Evolutionary conservation across 1,140 invertebrate species (phyloP).

Genomic region (Drosophila kanapiae): DNA sequence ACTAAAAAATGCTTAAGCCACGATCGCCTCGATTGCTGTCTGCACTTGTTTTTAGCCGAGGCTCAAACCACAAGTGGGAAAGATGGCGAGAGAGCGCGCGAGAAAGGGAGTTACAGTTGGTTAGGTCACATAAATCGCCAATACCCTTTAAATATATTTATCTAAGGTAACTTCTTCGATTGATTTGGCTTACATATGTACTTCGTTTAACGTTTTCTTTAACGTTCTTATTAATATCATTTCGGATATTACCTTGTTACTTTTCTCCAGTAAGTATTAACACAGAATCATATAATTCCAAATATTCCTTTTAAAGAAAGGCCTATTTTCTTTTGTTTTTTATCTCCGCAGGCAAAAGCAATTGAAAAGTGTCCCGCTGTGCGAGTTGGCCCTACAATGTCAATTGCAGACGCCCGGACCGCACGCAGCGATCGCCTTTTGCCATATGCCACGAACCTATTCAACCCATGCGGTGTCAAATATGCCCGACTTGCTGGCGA

Average conservation of each 20-base stretch:
- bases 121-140: background rate
- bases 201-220: no score
- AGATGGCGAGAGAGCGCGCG: background rate
- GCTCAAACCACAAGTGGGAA: background rate
- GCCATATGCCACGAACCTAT: slow-evolving; percentile 18
- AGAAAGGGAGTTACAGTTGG: background rate
- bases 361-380: slow-evolving; percentile 26
- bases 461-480: slow-evolving; percentile 12
- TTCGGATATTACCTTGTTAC: background rate
- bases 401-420: slow-evolving; percentile 26
- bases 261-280: background rate
- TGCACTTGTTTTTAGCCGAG: background rate
- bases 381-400: slow-evolving; percentile 24
- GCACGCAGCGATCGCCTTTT: slow-evolving; percentile 23
- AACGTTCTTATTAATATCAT: background rate
- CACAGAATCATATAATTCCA: background rate
- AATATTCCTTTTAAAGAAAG: background rate
- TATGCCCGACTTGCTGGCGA: slow-evolving; percentile 34
- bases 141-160: background rate
- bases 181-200: no score
- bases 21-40: background rate
- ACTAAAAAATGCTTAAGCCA: background rate
- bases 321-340: slow-evolving; percentile 9
- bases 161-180: no score
- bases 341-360: slow-evolving; percentile 2